A percentile compares a stretch with the other conserved stretches of the same genome.
Evolutionary conservation across 2,888 invertebrate genomes (phyloP).

Genomic region (Steinernema scapterisci): DNA sequence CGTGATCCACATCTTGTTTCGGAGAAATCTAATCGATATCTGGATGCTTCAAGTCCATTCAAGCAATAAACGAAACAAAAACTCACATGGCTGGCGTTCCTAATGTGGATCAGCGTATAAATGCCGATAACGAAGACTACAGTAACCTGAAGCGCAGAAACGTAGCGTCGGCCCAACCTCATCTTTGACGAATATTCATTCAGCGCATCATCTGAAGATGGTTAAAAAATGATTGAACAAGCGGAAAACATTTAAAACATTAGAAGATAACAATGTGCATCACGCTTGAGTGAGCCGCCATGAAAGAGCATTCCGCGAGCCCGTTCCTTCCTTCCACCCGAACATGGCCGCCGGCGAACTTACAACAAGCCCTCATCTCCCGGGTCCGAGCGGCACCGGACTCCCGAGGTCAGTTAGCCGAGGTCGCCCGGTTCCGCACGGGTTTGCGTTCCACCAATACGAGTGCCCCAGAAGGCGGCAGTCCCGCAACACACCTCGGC

Average conservation of each 20-base stretch:
- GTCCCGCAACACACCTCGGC: not conserved
- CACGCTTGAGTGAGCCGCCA: slow-evolving; percentile 28
- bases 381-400: not conserved
- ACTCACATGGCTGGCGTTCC: not conserved
- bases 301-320: slow-evolving; percentile 18
- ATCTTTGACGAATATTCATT: not conserved
- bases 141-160: not conserved
- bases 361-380: not conserved
- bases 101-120: not conserved
- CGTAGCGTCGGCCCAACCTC: slow-evolving; percentile 11
- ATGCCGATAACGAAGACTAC: slow-evolving; percentile 1
- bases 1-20: too few relatives aligned
- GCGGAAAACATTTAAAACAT: slow-evolving; percentile 30
- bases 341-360: slow-evolving; percentile 23
- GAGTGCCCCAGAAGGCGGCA: not conserved
- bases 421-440: not conserved
- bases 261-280: slow-evolving; percentile 15
- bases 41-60: too few relatives aligned
- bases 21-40: too few relatives aligned
- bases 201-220: slow-evolving; percentile 10
- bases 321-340: slow-evolving; percentile 22
- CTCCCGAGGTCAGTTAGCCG: not conserved
- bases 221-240: slow-evolving; percentile 19
- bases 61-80: not conserved
- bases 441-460: slow-evolving; percentile 1